Percentiles rank a stretch among this genome's conserved stretches.
Conservation (phyloP, 1,140 invertebrate species). For the Neodiprion fabricii region DNA sequence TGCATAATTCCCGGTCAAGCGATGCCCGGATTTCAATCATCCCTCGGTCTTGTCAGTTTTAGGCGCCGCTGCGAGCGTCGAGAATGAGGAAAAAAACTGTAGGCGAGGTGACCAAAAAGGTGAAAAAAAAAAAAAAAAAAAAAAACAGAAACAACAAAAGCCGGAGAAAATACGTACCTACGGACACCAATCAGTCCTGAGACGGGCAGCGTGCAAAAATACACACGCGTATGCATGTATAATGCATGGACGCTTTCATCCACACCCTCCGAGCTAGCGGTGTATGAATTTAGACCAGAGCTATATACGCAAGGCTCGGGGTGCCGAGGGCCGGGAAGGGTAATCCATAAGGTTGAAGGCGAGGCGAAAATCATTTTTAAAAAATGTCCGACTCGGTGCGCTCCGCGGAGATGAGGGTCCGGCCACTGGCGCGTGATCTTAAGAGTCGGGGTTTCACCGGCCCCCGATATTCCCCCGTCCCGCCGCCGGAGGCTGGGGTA, state of each 20-base stretch:
- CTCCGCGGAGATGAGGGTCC: not conserved
- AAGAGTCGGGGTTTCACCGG: conserved; percentile 18
- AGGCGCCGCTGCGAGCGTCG: not conserved
- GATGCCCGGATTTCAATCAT: not conserved
- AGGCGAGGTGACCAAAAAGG: not conserved
- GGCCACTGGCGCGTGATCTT: conserved; percentile 12
- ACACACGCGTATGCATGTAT: too few species aligned
- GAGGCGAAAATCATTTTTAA: not conserved
- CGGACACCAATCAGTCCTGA: too few species aligned
- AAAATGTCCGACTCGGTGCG: not conserved
- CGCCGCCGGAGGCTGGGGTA: conserved; percentile 24
- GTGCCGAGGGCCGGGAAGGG: not conserved
- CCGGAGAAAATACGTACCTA: too few species aligned
- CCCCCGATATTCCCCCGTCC: not conserved
- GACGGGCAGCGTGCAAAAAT: too few species aligned
- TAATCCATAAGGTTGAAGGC: not conserved
- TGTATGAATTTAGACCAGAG: too few species aligned
- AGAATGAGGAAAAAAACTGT: not conserved
- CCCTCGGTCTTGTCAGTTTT: not conserved
- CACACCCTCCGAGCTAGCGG: too few species aligned
- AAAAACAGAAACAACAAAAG: not conserved
- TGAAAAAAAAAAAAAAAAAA: not conserved
- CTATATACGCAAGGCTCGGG: not conserved
- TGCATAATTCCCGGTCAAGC: not conserved
- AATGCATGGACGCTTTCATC: too few species aligned